These are phyloP conservation scores for Zelleria hepariella DNA, from an alignment of 2,888 invertebrate species.

Conservation along the genomic window DNA sequence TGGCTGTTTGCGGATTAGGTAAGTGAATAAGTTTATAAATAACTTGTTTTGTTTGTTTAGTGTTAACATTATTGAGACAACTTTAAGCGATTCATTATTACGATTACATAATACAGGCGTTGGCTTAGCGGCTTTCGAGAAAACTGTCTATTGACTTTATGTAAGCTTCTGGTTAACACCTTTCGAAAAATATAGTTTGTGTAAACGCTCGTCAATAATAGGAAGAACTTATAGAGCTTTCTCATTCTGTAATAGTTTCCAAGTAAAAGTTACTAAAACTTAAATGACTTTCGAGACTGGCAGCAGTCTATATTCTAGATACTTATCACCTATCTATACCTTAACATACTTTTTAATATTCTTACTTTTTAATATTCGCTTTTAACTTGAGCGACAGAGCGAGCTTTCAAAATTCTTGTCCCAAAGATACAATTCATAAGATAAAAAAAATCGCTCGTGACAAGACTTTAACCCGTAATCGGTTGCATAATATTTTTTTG, in stretches of 20 bases:
- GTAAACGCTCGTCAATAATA: not conserved
- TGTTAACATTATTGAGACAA: not conserved
- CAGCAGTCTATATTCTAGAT: no score
- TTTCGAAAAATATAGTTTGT: not conserved
- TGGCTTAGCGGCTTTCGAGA: not conserved
- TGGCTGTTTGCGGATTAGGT: constrained; percentile 47
- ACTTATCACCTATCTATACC: no score
- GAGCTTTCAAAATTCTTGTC: no score
- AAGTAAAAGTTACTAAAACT: not conserved
- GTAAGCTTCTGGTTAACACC: not conserved
- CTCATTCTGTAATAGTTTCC: not conserved
- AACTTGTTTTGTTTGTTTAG: not conserved
- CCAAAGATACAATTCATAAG: no score
- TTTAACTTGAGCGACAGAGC: no score
- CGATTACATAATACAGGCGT: no score
- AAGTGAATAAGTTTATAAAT: constrained; percentile 24
- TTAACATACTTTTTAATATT: no score
- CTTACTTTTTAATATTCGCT: no score
- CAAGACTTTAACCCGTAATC: no score
- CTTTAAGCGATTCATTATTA: no score
- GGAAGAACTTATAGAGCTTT: not conserved
- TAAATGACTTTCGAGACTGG: not conserved
- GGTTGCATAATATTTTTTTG: no score
- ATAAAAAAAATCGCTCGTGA: no score
- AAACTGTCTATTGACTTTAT: not conserved